Base-by-base conservation (phyloP, 1,140 invertebrate species). In the Aphaenogaster rudis region DNA sequence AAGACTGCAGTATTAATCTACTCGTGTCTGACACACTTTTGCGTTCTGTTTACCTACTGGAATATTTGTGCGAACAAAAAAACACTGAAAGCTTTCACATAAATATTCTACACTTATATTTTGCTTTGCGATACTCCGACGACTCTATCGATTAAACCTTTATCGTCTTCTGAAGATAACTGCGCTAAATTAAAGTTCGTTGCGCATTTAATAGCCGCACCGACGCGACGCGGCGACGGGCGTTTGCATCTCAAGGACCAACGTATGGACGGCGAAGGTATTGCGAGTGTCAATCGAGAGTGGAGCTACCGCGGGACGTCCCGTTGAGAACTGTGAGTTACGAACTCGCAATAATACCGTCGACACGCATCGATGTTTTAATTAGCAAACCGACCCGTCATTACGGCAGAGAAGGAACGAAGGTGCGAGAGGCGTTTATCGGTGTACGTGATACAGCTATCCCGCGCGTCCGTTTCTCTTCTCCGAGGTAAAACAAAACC, bases 301-400 rank as follows among this genome's bases (percentile, higher is more conserved):
- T 48, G 52, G 28, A 82, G 15, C 67, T 57, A 54, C 33, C 7
- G 11, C 67, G 33, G 7, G 15, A 21, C 7, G 42, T 74, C 28
- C 13, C 66, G 9, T 21, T n/a, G 54, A 13, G 33, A 59, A 61
- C 45, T 48, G 48, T 13, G 13, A 71, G 50, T 36, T 45, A 61
- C 42, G 54, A 74, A 82, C 11, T 59, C 48, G 42, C 33, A 69
- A 67, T 59, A 57, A 81, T 69, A 28, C n/a, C 48, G n/a, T n/a
- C 36, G 48, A 57, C 36, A 42, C 11, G 67, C 67, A 45, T 72
- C 80, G n/a, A 82, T 61, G 67, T 74, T 82, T 82, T 67, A 82
- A 61, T 82, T 82, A 82, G 42, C 80, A 74, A 45, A 57, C 13
- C 42, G 67, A 61, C 28, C 13, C 54, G n/a, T 82, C 67, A 74